phyloP scores from a whole-genome alignment of 2,888 invertebrate species.

The Drosophila niveifrons region DNA sequence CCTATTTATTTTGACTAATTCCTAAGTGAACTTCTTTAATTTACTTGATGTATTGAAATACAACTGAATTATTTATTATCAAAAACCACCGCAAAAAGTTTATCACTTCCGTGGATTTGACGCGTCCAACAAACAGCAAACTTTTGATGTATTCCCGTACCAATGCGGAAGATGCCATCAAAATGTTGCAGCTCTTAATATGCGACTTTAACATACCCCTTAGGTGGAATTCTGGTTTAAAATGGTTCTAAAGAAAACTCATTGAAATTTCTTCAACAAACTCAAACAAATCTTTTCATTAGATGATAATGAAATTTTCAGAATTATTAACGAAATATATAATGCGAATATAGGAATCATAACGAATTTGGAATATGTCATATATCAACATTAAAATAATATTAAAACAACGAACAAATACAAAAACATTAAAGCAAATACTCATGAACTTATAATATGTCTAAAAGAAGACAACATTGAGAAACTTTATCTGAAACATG shows the following conservation, averaged over 20 bases:
- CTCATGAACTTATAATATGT: too few species aligned
- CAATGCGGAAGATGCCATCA: background rate
- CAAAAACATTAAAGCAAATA: too few species aligned
- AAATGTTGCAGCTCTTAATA: background rate
- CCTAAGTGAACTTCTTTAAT: conserved; percentile 61
- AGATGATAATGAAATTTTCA: background rate
- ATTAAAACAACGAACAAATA: too few species aligned
- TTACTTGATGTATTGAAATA: conserved; percentile 52
- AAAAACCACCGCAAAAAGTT: conserved; percentile 34
- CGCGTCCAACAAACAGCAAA: background rate
- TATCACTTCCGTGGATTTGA: conserved; percentile 15
- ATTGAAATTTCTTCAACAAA: too few species aligned
- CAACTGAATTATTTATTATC: conserved; percentile 64
- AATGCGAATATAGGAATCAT: too few species aligned
- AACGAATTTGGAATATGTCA: too few species aligned
- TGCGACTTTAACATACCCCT: background rate
- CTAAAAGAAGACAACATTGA: too few species aligned
- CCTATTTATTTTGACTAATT: conserved; percentile 59
- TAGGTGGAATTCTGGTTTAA: background rate
- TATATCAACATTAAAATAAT: too few species aligned
- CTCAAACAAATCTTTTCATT: too few species aligned
- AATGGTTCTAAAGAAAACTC: background rate
- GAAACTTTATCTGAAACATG: too few species aligned
- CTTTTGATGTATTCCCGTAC: conserved; percentile 1
- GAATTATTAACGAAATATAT: background rate